phyloP scores from a whole-genome alignment of 2,888 invertebrate genomes.

The Dryomyza anilis region DNA sequence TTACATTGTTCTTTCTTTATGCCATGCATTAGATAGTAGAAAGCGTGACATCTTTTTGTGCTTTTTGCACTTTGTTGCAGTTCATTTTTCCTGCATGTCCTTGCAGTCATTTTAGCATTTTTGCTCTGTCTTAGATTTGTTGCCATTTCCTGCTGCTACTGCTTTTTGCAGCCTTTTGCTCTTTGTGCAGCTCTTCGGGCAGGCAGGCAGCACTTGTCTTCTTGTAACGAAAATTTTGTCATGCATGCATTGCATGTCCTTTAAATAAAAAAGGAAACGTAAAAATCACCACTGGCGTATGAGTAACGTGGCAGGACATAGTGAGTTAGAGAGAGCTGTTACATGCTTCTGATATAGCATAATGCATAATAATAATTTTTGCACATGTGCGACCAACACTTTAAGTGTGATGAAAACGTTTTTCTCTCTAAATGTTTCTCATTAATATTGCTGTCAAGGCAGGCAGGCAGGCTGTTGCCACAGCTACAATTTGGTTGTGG shows the following conservation, averaged over 20 bases:
- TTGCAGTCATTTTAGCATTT: too few relatives aligned
- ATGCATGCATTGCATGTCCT: conserved; percentile 1
- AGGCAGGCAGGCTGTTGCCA: too few relatives aligned
- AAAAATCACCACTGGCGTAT: neutral
- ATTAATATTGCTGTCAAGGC: conserved; percentile 33
- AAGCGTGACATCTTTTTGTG: too few relatives aligned
- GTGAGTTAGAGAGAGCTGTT: neutral
- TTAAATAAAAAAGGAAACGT: neutral
- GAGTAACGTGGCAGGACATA: neutral
- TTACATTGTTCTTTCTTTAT: too few relatives aligned
- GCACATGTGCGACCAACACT: conserved; percentile 21
- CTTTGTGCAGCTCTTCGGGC: neutral
- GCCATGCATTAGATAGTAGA: too few relatives aligned
- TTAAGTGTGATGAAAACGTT: conserved; percentile 28
- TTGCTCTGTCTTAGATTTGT: too few relatives aligned
- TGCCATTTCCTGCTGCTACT: too few relatives aligned
- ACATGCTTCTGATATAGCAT: conserved; percentile 12
- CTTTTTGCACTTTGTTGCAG: too few relatives aligned
- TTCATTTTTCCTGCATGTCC: too few relatives aligned
- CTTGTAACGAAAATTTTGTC: neutral
- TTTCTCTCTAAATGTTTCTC: conserved; percentile 25
- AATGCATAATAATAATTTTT: conserved; percentile 31
- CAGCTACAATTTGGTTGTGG: too few relatives aligned
- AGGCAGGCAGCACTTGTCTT: neutral
- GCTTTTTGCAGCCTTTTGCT: too few relatives aligned